Conservation (phyloP, 2,888 invertebrate genomes). For the Celastrina argiolus region DNA sequence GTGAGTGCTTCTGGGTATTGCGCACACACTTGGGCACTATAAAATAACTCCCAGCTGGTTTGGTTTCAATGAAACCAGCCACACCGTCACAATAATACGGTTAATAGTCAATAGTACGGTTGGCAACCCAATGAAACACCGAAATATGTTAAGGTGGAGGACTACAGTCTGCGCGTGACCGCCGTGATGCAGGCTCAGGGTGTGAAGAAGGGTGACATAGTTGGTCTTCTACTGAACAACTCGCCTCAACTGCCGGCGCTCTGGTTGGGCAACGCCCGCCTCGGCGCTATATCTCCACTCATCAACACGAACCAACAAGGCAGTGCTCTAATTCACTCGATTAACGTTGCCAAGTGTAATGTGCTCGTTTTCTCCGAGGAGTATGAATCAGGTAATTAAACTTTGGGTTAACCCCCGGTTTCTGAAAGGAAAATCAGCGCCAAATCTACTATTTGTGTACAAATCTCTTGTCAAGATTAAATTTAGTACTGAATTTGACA, state of each 20-base stretch:
- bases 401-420: neutral
- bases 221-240: conserved; percentile 94
- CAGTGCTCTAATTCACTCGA: conserved; percentile 90
- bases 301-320: conserved; percentile 95
- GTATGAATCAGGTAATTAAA: conserved; percentile 78
- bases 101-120: no score
- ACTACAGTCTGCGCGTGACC: conserved; percentile 90
- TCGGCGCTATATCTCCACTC: conserved; percentile 90
- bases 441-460: no score
- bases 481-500: no score
- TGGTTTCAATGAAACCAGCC: no score
- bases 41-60: no score
- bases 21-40: no score
- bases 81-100: no score
- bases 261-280: conserved; percentile 95
- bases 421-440: no score
- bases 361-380: conserved; percentile 90
- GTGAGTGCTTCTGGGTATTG: no score
- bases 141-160: conserved; percentile 79
- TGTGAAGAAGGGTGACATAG: conserved; percentile 90
- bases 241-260: conserved; percentile 92
- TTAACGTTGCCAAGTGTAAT: conserved; percentile 90
- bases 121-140: no score
- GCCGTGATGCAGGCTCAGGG: conserved; percentile 88
- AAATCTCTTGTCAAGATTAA: no score